These are phyloP conservation scores for Aplochiton taeniatus DNA, from an alignment of 2,797 vertebrate species.

Conservation along the genomic window DNA sequence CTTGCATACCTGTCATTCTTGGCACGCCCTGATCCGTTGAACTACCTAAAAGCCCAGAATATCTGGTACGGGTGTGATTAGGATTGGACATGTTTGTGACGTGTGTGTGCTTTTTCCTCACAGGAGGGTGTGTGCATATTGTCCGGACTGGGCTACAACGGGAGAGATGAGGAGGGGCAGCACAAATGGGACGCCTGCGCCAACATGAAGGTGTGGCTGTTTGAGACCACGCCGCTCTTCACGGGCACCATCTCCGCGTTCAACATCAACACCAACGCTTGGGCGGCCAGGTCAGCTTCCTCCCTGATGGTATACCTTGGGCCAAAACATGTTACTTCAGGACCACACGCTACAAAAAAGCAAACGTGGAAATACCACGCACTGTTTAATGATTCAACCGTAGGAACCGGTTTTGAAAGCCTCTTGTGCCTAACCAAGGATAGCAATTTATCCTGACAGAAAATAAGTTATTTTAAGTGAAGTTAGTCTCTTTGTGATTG, in stretches of 20 bases:
- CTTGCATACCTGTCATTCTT: constrained; percentile 3
- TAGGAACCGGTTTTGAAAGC: too few species aligned
- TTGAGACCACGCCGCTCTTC: constrained; percentile 92
- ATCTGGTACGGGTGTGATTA: neutral
- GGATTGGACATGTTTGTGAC: neutral
- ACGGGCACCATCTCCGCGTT: constrained; percentile 93
- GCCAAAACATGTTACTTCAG: too few species aligned
- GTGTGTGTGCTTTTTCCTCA: constrained; percentile 23
- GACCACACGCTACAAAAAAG: too few species aligned
- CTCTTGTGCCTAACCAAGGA: too few species aligned
- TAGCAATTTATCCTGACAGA: too few species aligned
- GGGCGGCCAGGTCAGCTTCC: constrained; percentile 89
- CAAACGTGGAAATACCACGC: too few species aligned
- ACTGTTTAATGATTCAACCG: too few species aligned
- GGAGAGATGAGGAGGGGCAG: constrained; percentile 69
- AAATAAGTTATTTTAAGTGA: too few species aligned
- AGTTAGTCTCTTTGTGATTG: too few species aligned
- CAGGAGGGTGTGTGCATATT: constrained; percentile 97
- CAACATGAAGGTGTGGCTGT: constrained; percentile 95
- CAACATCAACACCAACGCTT: constrained; percentile 97
- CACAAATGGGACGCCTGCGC: constrained; percentile 90
- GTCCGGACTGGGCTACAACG: constrained; percentile 89
- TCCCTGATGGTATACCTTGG: neutral
- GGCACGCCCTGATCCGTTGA: neutral
- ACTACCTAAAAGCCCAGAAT: neutral